Conservation (phyloP, 2,797 vertebrate species). For the Sparus aurata region DNA sequence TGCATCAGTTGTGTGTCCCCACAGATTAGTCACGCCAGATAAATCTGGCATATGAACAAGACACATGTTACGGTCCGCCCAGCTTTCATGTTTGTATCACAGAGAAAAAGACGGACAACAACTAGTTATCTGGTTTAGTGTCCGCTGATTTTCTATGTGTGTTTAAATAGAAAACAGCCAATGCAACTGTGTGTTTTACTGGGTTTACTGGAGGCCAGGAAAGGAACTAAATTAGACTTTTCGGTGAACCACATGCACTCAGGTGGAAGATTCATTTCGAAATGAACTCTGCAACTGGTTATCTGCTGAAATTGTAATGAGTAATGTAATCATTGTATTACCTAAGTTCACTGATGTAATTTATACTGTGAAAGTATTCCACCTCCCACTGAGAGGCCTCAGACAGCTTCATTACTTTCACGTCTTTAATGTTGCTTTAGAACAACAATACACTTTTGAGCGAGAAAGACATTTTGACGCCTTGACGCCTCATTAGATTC, state of each 20-base stretch:
- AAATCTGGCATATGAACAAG: conserved; percentile 53
- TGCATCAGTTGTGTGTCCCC: conserved; percentile 58
- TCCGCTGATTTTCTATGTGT: conserved; percentile 27
- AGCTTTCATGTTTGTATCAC: conserved; percentile 59
- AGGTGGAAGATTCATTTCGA: conserved; percentile 43
- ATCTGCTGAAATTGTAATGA: conserved; percentile 51
- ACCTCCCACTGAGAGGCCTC: conserved; percentile 36
- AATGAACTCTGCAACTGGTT: conserved; percentile 49
- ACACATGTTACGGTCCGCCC: conserved; percentile 60
- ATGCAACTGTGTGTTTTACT: conserved; percentile 25
- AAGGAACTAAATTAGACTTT: conserved; percentile 22
- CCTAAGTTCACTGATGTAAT: conserved; percentile 43
- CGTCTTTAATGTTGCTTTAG: conserved; percentile 50
- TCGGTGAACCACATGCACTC: conserved; percentile 25
- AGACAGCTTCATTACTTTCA: conserved; percentile 39
- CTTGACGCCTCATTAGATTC: conserved; percentile 49
- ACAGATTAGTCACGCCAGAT: conserved; percentile 60
- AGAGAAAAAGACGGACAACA: conserved; percentile 51
- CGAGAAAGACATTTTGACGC: conserved; percentile 47
- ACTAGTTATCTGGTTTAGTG: conserved; percentile 59
- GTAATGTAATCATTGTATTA: conserved; percentile 34
- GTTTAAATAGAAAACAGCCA: conserved; percentile 55
- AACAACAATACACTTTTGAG: conserved; percentile 38
- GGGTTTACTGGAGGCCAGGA: conserved; percentile 14
- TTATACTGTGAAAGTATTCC: conserved; percentile 24